These are phyloP conservation scores for Corticium candelabrum DNA, from an alignment of 37 sponge, comb jelly and placozoan species.

Conservation along the genomic window DNA sequence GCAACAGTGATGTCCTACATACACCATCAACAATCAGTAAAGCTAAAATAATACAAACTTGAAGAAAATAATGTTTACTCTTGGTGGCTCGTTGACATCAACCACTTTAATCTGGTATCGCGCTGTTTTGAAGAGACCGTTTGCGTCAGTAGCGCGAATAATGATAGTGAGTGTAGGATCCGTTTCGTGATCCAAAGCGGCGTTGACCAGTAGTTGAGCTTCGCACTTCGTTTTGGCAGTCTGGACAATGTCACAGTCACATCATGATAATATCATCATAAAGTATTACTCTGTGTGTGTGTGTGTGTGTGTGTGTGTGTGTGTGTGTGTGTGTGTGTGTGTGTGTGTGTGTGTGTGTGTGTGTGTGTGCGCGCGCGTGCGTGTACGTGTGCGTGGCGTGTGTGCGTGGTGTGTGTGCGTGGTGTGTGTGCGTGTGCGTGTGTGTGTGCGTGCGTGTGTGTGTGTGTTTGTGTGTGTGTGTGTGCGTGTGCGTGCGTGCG, in stretches of 20 bases:
- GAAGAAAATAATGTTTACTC: no score
- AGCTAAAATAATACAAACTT: no score
- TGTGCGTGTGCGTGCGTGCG: not conserved
- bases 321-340: conserved; percentile 11
- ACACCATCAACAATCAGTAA: no score
- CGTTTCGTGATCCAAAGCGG: no score
- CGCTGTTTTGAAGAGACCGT: no score
- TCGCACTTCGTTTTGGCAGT: no score
- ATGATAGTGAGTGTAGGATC: no score
- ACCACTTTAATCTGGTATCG: not conserved
- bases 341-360: conserved; percentile 23
- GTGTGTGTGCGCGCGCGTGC: not conserved
- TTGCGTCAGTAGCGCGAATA: no score
- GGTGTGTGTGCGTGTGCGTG: conserved; percentile 7
- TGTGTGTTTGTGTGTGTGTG: not conserved
- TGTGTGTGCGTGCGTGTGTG: not conserved
- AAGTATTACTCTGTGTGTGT: not conserved
- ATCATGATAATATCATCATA: no score
- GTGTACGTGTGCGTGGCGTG: not conserved
- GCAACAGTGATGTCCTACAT: no score
- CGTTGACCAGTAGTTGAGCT: no score
- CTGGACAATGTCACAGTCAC: no score
- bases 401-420: not conserved
- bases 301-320: not conserved
- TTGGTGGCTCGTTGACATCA: not conserved